A percentile compares a stretch with the other conserved stretches of the same genome.
Conservation (phyloP, 2,888 invertebrate genomes). For the Pristionchus arcanus region DNA sequence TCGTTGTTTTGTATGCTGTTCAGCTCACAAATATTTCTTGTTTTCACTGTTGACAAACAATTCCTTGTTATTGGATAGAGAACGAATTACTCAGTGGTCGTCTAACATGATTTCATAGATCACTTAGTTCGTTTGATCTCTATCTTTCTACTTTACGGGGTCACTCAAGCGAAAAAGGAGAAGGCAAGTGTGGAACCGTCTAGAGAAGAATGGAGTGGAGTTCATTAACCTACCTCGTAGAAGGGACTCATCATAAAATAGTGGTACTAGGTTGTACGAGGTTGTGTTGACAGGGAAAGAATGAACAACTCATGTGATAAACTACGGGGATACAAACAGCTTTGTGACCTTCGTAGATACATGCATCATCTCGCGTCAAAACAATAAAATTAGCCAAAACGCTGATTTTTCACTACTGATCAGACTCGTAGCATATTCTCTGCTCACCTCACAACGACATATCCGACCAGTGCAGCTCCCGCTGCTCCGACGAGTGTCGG, state of each 20-base stretch:
- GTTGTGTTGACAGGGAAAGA: background rate
- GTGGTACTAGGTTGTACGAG: background rate
- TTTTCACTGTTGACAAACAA: background rate
- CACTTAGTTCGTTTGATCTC: background rate
- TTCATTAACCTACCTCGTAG: background rate
- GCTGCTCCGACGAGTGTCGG: conserved; percentile 7
- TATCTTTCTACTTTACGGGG: background rate
- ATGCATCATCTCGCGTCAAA: too few species aligned
- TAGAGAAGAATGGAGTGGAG: background rate
- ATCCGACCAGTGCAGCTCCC: conserved; percentile 25
- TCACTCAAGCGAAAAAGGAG: background rate
- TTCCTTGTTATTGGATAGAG: background rate
- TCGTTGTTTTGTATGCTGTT: background rate
- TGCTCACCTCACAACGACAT: conserved; percentile 2
- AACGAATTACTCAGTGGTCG: background rate
- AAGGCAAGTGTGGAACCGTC: background rate
- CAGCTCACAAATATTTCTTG: background rate
- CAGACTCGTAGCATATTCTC: background rate
- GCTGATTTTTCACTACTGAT: too few species aligned
- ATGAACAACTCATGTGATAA: background rate
- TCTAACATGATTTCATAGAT: background rate
- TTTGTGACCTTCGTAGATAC: background rate
- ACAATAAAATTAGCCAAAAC: too few species aligned
- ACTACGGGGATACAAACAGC: background rate
- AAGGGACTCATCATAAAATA: background rate